These are phyloP conservation scores for Syrmaticus mikado DNA, from an alignment of 2,113 vertebrate species.

Conservation along the genomic window DNA sequence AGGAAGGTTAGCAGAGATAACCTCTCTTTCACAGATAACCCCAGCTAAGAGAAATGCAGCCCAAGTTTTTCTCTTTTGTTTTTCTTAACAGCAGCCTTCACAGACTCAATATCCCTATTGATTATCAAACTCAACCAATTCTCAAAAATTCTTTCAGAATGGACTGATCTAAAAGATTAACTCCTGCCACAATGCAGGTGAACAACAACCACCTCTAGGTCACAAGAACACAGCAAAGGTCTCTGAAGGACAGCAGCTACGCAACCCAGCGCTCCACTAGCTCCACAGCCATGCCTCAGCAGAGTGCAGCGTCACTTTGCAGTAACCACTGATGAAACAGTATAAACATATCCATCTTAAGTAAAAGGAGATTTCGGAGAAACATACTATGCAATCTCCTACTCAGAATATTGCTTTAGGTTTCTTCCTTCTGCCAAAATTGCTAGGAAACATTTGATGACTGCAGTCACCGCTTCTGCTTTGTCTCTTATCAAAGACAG, in stretches of 20 bases:
- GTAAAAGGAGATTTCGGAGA: constrained; percentile 19
- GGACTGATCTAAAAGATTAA: background rate
- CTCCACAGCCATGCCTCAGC: rapidly evolving
- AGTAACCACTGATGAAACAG: background rate
- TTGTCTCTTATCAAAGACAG: constrained; percentile 24
- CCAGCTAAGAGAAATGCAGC: constrained; percentile 4
- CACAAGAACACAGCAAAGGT: background rate
- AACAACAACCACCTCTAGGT: background rate
- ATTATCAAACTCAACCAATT: background rate
- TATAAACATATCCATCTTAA: background rate
- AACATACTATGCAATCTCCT: background rate
- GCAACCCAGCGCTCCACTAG: background rate
- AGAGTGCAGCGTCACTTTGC: background rate
- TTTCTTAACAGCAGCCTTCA: constrained; percentile 16
- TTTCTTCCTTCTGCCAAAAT: background rate
- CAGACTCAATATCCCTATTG: background rate
- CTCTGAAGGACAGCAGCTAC: background rate
- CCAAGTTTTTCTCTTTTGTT: constrained; percentile 38
- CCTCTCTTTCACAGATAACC: constrained; percentile 59
- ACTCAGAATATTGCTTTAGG: background rate
- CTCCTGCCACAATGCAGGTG: background rate
- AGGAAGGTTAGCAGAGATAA: constrained; percentile 64
- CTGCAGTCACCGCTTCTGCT: background rate
- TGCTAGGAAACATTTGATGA: constrained; percentile 21
- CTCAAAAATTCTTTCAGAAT: background rate